Percentiles rank a stretch among this genome's conserved stretches.
Conservation (phyloP, 2,113 vertebrate genomes). For the Isichthys henryi region DNA sequence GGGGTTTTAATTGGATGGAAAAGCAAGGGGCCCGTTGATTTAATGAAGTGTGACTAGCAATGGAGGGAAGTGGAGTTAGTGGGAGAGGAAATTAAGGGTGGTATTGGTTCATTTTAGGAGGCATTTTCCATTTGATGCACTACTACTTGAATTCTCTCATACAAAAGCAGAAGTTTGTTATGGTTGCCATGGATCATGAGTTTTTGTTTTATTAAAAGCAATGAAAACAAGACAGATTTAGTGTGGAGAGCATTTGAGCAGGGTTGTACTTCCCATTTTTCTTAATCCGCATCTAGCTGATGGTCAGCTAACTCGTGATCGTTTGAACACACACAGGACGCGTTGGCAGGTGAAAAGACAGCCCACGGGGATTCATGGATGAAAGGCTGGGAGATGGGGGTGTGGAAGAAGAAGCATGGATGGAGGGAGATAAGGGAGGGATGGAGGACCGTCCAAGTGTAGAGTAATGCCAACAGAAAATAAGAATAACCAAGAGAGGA, state of each 20-base stretch:
- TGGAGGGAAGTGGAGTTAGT: background rate
- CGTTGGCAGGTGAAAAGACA: background rate
- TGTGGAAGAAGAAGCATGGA: background rate
- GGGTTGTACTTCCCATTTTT: no score
- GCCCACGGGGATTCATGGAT: constrained; percentile 8
- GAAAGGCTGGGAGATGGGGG: constrained; percentile 10
- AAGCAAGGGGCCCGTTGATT: constrained; percentile 37
- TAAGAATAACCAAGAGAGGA: constrained; percentile 4
- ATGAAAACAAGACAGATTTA: background rate
- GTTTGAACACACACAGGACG: background rate
- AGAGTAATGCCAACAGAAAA: constrained; percentile 6
- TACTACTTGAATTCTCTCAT: constrained; percentile 15
- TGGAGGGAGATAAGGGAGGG: background rate
- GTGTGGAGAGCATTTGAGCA: background rate
- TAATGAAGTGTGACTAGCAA: constrained; percentile 43
- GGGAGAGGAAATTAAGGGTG: background rate
- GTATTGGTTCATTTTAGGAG: background rate
- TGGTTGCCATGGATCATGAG: background rate
- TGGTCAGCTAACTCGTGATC: background rate
- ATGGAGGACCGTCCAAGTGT: background rate
- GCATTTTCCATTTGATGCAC: background rate
- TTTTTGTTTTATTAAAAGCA: background rate
- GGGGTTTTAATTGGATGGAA: constrained; percentile 56
- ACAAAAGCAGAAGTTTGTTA: constrained; percentile 16
- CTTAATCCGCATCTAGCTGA: background rate